Conservation (phyloP, 92 coral and sea anemone species). For the Blastomussa wellsi region DNA sequence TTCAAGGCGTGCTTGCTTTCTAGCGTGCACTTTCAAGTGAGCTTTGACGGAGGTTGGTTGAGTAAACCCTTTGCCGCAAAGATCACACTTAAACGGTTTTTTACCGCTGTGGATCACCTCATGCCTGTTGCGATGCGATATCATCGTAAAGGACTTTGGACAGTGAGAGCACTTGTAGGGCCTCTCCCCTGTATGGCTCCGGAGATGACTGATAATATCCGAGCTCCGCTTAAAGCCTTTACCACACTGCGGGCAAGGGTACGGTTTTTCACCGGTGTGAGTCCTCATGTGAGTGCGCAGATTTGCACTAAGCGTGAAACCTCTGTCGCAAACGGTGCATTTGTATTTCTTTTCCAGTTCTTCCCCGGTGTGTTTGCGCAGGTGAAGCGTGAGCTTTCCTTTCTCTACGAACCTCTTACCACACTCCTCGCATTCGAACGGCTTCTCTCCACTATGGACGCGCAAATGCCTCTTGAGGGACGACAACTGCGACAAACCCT, state of each 20-base stretch:
- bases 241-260: conserved; percentile 47
- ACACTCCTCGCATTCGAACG: conserved; percentile 39
- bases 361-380: conserved; percentile 28
- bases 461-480: conserved; percentile 42
- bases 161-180: conserved; percentile 53
- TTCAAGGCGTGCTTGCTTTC: conserved; percentile 12
- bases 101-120: conserved; percentile 46
- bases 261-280: conserved; percentile 58
- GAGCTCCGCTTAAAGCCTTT: conserved; percentile 39
- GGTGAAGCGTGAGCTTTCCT: conserved; percentile 30
- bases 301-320: conserved; percentile 26
- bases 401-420: conserved; percentile 35
- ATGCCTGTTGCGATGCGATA: conserved; percentile 46
- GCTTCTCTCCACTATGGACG: conserved; percentile 40
- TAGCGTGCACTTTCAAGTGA: conserved; percentile 45
- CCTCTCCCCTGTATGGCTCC: conserved; percentile 51
- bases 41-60: conserved; percentile 32
- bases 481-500: conserved; percentile 37
- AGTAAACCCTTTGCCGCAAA: conserved; percentile 46
- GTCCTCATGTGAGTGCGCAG: conserved; percentile 34
- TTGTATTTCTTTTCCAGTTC: conserved; percentile 26
- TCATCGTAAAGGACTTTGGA: conserved; percentile 40
- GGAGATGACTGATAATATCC: conserved; percentile 40
- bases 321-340: conserved; percentile 45
- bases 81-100: conserved; percentile 40